Base-by-base conservation (phyloP, 2,113 vertebrate species). In the Regulus satrapa region DNA sequence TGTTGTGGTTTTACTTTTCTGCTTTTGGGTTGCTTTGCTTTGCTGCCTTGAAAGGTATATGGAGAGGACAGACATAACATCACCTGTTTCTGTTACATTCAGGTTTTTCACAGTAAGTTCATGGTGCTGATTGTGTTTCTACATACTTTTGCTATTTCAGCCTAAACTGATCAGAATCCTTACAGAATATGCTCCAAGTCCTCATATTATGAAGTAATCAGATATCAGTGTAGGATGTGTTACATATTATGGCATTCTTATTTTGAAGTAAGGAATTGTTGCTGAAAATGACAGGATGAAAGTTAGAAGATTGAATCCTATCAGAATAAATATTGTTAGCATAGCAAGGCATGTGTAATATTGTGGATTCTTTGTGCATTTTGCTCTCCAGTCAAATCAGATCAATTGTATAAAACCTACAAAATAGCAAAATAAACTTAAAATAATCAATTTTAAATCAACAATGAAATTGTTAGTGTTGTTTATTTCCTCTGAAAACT, bases 341-440 rank as follows among this genome's bases (percentile, higher is more conserved):
- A 36, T 74, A 84, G 36, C 25, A 73, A 83, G 52, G 19, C 2
- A 0, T 89, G 40, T 97, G 55, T 64, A 49, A 15, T 87, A 32
- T 25, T 64, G 32, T 82, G 52, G 20, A 61, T 82, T 81, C 76
- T 91, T 89, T 56, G 48, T 77, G 52, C 87, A 25, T 89, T 94
- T 95, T 73, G 4, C 40, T 89, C 29, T 46, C 23, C 31, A 73
- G 17, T 75, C 56, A 81, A 76, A 67, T 81, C 31, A 75, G 58
- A 76, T 76, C 23, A 85, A 23, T 56, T 91, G 49, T 89, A 34
- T 76, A 89, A 91, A 89, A 58, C 25, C 31, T 85, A 75, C 1
- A 1, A 89, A 94, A 68, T 52, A 78, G 29, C 59, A 59, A 80
- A 94, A 91, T 95, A 89, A 96, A 96, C 38, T 49, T 80, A 17